Conservation (phyloP, 1,140 invertebrate genomes). For the Melitaea cinxia region DNA sequence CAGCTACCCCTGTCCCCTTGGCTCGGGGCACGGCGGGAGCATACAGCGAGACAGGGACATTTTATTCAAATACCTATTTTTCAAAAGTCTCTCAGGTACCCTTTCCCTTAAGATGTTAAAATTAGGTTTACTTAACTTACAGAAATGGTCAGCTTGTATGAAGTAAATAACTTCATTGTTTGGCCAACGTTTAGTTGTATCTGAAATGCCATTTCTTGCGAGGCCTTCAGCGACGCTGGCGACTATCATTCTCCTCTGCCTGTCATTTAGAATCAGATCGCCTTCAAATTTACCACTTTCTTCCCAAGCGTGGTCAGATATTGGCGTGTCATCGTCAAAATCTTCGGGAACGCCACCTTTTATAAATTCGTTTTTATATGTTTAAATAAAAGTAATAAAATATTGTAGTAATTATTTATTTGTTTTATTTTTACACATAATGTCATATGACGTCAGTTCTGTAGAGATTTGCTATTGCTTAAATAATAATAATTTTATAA, state of each 20-base stretch:
- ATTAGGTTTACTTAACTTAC: slow-evolving; percentile 71
- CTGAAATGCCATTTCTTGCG: slow-evolving; percentile 83
- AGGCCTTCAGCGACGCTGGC: slow-evolving; percentile 71
- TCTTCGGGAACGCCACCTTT: slow-evolving; percentile 57
- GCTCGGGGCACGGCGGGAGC: too few relatives aligned
- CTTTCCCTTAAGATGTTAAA: too few relatives aligned
- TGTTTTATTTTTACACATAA: too few relatives aligned
- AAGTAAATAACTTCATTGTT: slow-evolving; percentile 85
- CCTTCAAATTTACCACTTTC: slow-evolving; percentile 81
- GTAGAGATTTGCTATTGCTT: too few relatives aligned
- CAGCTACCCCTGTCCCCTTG: too few relatives aligned
- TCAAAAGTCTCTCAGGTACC: too few relatives aligned
- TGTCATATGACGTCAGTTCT: too few relatives aligned
- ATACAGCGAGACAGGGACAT: too few relatives aligned
- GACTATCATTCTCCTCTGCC: slow-evolving; percentile 71
- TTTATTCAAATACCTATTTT: too few relatives aligned
- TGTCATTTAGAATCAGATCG: slow-evolving; percentile 75
- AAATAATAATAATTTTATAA: too few relatives aligned
- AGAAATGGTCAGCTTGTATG: slow-evolving; percentile 85
- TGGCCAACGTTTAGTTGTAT: slow-evolving; percentile 84
- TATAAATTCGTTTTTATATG: slow-evolving; percentile 25
- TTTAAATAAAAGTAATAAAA: too few relatives aligned
- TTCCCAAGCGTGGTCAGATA: slow-evolving; percentile 77
- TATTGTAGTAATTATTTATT: too few relatives aligned
- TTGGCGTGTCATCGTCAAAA: slow-evolving; percentile 61